Base-by-base conservation (phyloP, 2,113 vertebrate species). In the Dasypus novemcinctus region DNA sequence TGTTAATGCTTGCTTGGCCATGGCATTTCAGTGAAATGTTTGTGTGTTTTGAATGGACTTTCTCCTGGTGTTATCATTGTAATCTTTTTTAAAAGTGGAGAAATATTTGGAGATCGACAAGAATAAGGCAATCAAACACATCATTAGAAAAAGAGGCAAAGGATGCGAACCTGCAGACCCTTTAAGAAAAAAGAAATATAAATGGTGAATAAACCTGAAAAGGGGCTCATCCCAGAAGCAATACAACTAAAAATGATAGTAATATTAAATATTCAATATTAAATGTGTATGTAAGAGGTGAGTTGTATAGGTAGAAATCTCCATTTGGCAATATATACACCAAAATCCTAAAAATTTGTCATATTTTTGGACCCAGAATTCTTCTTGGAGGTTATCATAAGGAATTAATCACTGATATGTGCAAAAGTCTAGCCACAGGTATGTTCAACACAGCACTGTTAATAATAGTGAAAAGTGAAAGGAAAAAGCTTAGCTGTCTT, bases 101-200 rank as follows among this genome's bases (percentile, higher is more conserved):
- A 91, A 85, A 54, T 82, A 10, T 86, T 93, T 91, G 68, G 79
- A 68, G 25, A 82, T 61, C 49, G 84, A 85, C 3, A 96, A 66
- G 36, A 81, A 41, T 10, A 61, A 29, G 80, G 68, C 29, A 25
- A 90, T 81, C 18, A 59, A 71, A 75, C 4, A 72, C 3, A 29
- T 1, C n/a, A 54, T 75, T 86, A 88, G 59, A 91, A 80, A 91
- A 25, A 74, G 52, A 93, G 64, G 31, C 3, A 18, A 96, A 81
- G 41, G n/a, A 27, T 52, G 9, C 85, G 33, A 81, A 81, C 25
- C 61, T 91, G 17, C 8, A 90, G 80, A 75, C 8, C 41, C 31
- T 82, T 95, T 63, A 94, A 91, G 75, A 63, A 93, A 49, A 11
- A 49, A 49, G 46, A 49, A 49, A 49, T 49, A 49, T 49, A 49